Base-by-base conservation (phyloP, 2,113 vertebrate species). In the Catharus minimus region DNA sequence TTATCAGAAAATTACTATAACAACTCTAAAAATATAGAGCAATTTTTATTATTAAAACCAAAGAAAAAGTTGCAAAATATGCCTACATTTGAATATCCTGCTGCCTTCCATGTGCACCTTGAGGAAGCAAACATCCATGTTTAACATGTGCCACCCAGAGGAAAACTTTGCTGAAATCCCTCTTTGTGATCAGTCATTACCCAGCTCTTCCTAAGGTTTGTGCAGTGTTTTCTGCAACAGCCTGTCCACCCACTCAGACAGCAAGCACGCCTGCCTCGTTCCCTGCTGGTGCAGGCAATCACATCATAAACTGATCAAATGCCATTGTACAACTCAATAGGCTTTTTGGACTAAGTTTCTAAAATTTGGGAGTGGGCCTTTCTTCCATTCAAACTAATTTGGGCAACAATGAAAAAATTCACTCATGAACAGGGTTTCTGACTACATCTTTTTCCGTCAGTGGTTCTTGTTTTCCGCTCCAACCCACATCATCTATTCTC, bases 341-440 rank as follows among this genome's bases (percentile, higher is more conserved):
- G 71, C 84, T 91, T 82, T 91, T 89, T 95, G 94, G 91, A 92
- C 64, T 28, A 77, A 21, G 91, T 62, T 91, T 92, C 83, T 81
- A 95, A 90, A 93, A 76, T 95, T 88, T 95, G 92, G 94, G 93
- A 96, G 95, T 82, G 19, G 86, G 81, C 77, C 83, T 68, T 46
- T 92, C 74, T 90, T 88, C 81, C 82, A 93, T 95, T 95, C 88
- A 95, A 94, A 92, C 92, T 95, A 92, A 96, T 93, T 95, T 87
- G 83, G 81, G 92, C 83, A 95, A 94, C 93, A 96, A 95, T 95
- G 88, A 88, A 94, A 82, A 95, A 93, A 76, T 32, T 77, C 77
- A 81, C 90, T 93, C 69, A 82, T 73, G 82, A 90, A 26, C 77
- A 69, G 83, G 2, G 85, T 44, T 94, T 93, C 77, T 93, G 90